These are phyloP conservation scores for Zophobas morio DNA, from an alignment of 1,140 invertebrate species.

Conservation along the genomic window DNA sequence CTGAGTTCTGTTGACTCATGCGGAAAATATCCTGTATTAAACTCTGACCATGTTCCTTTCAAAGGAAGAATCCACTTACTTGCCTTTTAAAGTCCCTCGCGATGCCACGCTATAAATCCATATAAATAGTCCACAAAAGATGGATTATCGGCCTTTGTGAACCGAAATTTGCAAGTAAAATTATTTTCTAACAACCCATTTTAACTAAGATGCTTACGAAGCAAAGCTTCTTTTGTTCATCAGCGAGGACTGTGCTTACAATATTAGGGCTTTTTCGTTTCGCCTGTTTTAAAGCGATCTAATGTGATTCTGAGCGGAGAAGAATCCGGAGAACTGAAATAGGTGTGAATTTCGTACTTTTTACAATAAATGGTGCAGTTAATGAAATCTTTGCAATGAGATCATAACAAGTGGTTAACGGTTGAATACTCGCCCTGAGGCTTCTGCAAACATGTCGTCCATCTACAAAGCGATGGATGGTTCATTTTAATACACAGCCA, in stretches of 20 bases:
- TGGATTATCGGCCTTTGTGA: constrained; percentile 55
- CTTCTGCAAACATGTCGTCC: constrained; percentile 43
- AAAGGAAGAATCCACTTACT: constrained; percentile 48
- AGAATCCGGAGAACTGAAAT: too few relatives aligned
- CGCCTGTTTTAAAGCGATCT: not conserved
- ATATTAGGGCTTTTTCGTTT: constrained; percentile 13
- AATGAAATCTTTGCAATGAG: constrained; percentile 27
- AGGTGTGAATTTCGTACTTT: too few relatives aligned
- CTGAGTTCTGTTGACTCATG: constrained; percentile 40
- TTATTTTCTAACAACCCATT: constrained; percentile 50
- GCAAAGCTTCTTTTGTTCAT: constrained; percentile 44
- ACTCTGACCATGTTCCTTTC: constrained; percentile 47
- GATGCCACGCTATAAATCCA: constrained; percentile 52
- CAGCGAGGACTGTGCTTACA: constrained; percentile 12
- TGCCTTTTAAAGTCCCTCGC: constrained; percentile 44
- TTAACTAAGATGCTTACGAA: constrained; percentile 44
- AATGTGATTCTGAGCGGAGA: too few relatives aligned
- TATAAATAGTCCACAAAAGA: constrained; percentile 58
- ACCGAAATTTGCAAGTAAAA: constrained; percentile 57
- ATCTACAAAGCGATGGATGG: constrained; percentile 51
- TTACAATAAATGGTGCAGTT: constrained; percentile 10
- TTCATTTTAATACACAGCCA: constrained; percentile 51
- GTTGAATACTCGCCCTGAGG: constrained; percentile 27
- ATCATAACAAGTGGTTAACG: constrained; percentile 41
- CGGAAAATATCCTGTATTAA: constrained; percentile 47